Evolutionary conservation across 2,113 vertebrate genomes (phyloP), one percentile per base, ranked within the genome.

Genomic region (Mirounga angustirostris): DNA sequence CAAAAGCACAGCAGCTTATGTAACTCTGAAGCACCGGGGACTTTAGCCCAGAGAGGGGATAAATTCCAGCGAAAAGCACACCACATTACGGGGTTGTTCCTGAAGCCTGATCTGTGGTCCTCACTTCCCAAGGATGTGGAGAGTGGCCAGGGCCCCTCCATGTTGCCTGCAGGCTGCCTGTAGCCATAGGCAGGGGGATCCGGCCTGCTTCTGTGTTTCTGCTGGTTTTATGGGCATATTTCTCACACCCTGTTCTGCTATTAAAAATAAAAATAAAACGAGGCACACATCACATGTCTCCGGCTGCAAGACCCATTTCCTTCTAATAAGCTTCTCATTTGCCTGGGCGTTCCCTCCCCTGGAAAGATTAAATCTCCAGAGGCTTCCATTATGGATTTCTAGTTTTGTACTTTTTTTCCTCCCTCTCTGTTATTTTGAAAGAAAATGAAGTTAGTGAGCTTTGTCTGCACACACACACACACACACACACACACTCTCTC

Each of bases 241-340:
- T 97, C 94, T 97, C 92, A 92, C 96, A 93, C 96, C 54, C n/a
- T 85, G 90, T 89, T 84, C 96, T 96, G 81, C 96, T 94, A 76
- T 95, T 96, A 98, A 90, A 96, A 96, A 87, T 96, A 98, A 88
- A 96, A 96, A 87, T 97, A 94, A 96, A 94, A 94, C 0, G 13
- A 96, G 95, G 83, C 76, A n/a, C 69, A 82, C 59, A 19, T 91
- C 88, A 91, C 90, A 33, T 84, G 90, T 80, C 92, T 92, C 89
- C 54, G 59, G 69, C 94, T 88, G 80, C n/a, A 59, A 92, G 96
- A 83, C 91, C 56, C 63, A 58, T 94, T 97, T 97, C 93, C 91
- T 95, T 46, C 93, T 93, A 78, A 96, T 81, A 84, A 97, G 97
- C 67, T 59, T 40, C 73, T 67, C 22, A 0, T 82, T 71, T 78